Conservation (phyloP, 2,888 invertebrate species). For the Rhagophthalmus giganteus region DNA sequence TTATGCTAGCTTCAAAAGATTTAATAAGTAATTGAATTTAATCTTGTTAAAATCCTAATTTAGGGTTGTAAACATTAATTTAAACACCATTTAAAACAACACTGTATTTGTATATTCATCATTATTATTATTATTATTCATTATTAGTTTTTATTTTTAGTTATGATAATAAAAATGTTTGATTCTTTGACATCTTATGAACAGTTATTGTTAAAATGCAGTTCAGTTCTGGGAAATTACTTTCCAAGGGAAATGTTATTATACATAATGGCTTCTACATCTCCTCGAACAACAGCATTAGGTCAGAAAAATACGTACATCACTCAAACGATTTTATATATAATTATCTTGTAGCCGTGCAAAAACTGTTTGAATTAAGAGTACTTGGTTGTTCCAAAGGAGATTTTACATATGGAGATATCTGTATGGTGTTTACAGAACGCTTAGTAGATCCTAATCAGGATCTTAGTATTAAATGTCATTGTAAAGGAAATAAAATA, state of each 20-base stretch:
- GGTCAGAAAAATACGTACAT: conserved; percentile 48
- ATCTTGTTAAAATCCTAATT: too few species aligned
- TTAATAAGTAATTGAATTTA: too few species aligned
- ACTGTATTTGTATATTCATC: too few species aligned
- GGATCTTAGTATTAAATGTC: conserved; percentile 50
- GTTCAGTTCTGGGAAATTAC: conserved; percentile 66
- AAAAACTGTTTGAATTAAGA: conserved; percentile 62
- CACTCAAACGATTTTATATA: too few species aligned
- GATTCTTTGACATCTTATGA: conserved; percentile 67
- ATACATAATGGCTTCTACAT: conserved; percentile 59
- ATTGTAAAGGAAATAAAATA: conserved; percentile 52
- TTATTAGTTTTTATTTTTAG: conserved; percentile 53
- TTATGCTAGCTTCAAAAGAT: too few species aligned
- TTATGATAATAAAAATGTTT: conserved; percentile 64
- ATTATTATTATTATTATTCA: too few species aligned
- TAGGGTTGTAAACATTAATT: too few species aligned
- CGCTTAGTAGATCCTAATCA: conserved; percentile 45
- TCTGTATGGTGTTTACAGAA: conserved; percentile 46
- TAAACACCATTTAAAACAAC: too few species aligned
- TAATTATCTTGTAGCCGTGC: conserved; percentile 59
- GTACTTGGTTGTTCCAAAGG: conserved; percentile 66
- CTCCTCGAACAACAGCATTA: conserved; percentile 57
- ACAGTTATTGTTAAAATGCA: conserved; percentile 67
- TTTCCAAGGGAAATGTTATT: conserved; percentile 64
- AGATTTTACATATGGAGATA: conserved; percentile 58